Evolutionary conservation across 2,797 vertebrate species (phyloP).

Genomic region (Oreonectes daqikongensis): DNA sequence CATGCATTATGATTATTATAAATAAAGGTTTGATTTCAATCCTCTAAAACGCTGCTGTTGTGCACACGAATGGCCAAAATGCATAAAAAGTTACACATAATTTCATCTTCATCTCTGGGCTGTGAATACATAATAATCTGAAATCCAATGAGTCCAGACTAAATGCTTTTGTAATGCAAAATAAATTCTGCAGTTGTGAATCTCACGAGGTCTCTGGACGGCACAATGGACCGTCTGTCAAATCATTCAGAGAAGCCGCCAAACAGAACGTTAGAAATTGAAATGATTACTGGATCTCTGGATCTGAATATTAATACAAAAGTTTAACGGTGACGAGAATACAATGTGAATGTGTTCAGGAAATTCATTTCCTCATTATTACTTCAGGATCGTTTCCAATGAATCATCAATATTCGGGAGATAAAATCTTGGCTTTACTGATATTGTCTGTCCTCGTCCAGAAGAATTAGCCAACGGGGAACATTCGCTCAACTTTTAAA

Average conservation of each 20-base stretch:
- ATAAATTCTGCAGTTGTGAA: background rate
- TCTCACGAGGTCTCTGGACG: background rate
- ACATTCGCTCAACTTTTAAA: no score
- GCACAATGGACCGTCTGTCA: background rate
- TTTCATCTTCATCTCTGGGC: no score
- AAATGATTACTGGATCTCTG: background rate
- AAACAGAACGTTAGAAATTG: background rate
- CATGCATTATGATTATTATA: no score
- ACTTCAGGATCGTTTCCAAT: slow-evolving; percentile 10
- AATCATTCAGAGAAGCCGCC: slow-evolving; percentile 3
- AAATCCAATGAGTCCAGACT: no score
- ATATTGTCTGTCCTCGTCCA: background rate
- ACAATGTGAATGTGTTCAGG: background rate
- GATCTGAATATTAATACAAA: background rate
- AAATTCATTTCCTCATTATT: background rate
- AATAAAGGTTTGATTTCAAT: no score
- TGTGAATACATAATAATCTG: no score
- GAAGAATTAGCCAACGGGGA: no score
- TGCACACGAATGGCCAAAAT: no score
- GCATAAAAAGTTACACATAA: no score
- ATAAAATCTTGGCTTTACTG: background rate
- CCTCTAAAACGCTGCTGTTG: no score
- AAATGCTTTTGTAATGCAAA: no score
- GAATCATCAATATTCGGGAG: background rate
- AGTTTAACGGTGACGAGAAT: background rate